phyloP scores from a whole-genome alignment of 2,113 vertebrate genomes.

The Myrmecobius fasciatus region DNA sequence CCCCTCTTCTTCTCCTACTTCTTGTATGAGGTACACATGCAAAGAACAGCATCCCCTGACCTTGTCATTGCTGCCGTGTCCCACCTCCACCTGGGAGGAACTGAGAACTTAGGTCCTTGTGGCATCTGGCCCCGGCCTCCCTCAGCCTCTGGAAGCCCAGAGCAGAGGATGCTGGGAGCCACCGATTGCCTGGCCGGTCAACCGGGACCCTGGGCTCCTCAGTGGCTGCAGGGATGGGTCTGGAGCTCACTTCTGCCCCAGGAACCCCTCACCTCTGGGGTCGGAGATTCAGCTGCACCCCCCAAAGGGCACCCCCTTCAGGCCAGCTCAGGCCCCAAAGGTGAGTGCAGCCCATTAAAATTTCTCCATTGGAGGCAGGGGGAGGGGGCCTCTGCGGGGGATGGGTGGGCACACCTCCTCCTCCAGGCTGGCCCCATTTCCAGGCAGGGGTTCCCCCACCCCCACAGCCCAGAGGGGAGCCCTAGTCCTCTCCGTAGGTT shows the following conservation, averaged over 20 bases:
- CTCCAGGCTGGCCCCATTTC: conserved; percentile 21
- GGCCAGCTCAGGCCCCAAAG: neutral
- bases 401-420: neutral
- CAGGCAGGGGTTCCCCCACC: conserved; percentile 48
- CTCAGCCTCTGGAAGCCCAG: neutral
- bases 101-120: too few relatives aligned
- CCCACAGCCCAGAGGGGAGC: conserved; percentile 38
- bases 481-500: conserved; percentile 48
- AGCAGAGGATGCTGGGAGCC: neutral
- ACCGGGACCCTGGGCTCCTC: neutral
- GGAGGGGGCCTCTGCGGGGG: too few relatives aligned
- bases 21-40: too few relatives aligned
- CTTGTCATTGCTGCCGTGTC: too few relatives aligned
- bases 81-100: too few relatives aligned
- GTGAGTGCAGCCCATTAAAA: neutral
- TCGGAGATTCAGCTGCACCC: neutral
- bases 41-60: too few relatives aligned
- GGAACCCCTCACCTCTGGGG: neutral
- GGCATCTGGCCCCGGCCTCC: too few relatives aligned
- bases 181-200: neutral
- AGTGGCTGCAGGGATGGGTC: neutral
- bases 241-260: neutral
- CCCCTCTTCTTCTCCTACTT: too few relatives aligned
- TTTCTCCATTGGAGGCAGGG: conserved; percentile 32
- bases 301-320: neutral